phyloP scores from a whole-genome alignment of 2,797 vertebrate species.

The Catamblyrhynchus diadema region DNA sequence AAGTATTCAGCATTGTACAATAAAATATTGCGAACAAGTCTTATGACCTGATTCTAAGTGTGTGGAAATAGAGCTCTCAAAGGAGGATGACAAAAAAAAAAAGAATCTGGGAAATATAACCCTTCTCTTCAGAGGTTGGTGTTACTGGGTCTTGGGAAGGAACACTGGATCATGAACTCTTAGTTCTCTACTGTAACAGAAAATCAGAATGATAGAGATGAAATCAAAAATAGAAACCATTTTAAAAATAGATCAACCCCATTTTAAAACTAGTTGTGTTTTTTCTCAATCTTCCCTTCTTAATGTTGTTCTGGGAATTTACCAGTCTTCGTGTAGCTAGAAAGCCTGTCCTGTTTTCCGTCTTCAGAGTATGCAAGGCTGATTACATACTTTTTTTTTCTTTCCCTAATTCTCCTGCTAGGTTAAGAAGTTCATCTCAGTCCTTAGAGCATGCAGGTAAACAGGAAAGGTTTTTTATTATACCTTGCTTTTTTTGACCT shows the following conservation, averaged over 20 bases:
- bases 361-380: not conserved
- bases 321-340: not conserved
- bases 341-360: not conserved
- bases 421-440: not conserved
- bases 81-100: not conserved
- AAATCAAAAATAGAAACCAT: not conserved
- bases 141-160: not conserved
- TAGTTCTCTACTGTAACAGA: not conserved
- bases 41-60: not conserved
- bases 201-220: not conserved
- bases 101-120: not conserved
- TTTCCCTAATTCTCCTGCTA: not conserved
- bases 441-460: not conserved
- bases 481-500: not conserved
- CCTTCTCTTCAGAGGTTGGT: not conserved
- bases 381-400: not conserved
- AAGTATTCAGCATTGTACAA: not conserved
- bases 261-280: not conserved
- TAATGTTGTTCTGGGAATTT: not conserved
- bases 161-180: not conserved
- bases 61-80: not conserved
- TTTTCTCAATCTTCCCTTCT: not conserved
- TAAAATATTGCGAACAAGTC: not conserved
- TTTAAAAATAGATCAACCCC: not conserved
- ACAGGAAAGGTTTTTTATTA: not conserved